These are phyloP conservation scores for Phylloscopus whistleri DNA, from an alignment of 2,113 vertebrate species.

Conservation along the genomic window DNA sequence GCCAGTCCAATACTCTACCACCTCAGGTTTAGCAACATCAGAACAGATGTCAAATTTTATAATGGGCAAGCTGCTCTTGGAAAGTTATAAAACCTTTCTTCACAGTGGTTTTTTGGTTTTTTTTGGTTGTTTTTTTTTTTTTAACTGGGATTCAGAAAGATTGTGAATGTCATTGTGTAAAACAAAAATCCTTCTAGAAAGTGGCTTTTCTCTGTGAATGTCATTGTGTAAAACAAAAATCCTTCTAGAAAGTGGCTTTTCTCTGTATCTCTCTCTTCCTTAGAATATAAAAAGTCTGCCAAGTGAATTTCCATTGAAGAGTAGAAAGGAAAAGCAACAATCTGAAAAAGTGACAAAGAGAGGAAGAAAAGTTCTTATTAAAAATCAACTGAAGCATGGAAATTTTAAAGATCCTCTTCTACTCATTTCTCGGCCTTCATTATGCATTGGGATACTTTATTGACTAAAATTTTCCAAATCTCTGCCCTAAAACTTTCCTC, in stretches of 20 bases:
- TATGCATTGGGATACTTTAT: not conserved
- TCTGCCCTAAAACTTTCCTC: not conserved
- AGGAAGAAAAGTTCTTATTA: not conserved
- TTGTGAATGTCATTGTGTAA: not conserved
- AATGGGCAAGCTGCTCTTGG: not conserved
- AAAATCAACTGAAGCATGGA: not conserved
- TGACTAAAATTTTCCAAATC: not conserved
- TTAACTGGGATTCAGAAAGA: not conserved
- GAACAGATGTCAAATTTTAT: not conserved
- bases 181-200: not conserved
- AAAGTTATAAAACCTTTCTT: not conserved
- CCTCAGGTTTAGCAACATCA: not conserved
- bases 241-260: not conserved
- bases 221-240: not conserved
- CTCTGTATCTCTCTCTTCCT: not conserved
- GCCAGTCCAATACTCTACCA: not conserved
- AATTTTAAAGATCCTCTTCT: not conserved
- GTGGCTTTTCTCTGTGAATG: not conserved
- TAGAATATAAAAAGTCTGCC: not conserved
- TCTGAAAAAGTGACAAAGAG: not conserved
- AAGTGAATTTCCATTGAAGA: not conserved
- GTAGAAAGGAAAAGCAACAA: not conserved
- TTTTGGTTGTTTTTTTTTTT: too few species aligned
- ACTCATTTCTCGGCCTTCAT: not conserved
- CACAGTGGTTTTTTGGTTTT: too few species aligned